phyloP scores from a whole-genome alignment of 2,888 invertebrate genomes.

The Anorthoa munda region DNA sequence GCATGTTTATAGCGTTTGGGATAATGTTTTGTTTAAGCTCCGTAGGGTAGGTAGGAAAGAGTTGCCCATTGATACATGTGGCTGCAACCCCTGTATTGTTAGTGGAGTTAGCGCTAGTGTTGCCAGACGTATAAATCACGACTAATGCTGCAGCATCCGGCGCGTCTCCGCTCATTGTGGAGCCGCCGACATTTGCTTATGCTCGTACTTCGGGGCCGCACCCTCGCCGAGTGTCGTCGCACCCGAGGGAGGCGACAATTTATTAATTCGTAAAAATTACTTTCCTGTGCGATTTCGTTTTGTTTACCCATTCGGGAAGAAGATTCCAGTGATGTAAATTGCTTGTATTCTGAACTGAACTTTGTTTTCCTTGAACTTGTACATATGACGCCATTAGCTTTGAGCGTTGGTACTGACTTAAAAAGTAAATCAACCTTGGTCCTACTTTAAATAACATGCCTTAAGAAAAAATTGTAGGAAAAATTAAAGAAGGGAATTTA shows the following conservation, averaged over 20 bases:
- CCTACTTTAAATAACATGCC: not conserved
- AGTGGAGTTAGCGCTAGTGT: conserved; percentile 83
- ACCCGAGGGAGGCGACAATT: conserved; percentile 79
- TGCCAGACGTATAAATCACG: conserved; percentile 90
- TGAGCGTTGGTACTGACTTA: not conserved
- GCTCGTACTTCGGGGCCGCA: conserved; percentile 57
- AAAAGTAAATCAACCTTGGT: not conserved
- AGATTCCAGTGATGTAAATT: conserved; percentile 24
- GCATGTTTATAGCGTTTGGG: conserved; percentile 78
- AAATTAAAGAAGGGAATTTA: not conserved
- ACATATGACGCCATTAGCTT: not conserved
- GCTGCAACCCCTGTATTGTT: conserved; percentile 81
- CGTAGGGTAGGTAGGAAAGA: conserved; percentile 70
- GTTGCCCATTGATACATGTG: conserved; percentile 67
- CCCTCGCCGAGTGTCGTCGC: conserved; percentile 59
- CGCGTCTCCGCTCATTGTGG: conserved; percentile 82
- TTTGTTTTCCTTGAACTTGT: conserved; percentile 3
- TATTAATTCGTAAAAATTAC: conserved; percentile 84
- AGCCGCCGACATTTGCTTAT: conserved; percentile 78
- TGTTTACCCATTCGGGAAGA: conserved; percentile 54
- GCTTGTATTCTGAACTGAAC: not conserved
- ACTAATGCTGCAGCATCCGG: conserved; percentile 89
- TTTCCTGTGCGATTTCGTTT: conserved; percentile 67
- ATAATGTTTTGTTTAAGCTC: conserved; percentile 69
- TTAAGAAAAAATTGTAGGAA: not conserved